phyloP scores from a whole-genome alignment of 2,888 invertebrate species.

The Xestobium rufovillosum region DNA sequence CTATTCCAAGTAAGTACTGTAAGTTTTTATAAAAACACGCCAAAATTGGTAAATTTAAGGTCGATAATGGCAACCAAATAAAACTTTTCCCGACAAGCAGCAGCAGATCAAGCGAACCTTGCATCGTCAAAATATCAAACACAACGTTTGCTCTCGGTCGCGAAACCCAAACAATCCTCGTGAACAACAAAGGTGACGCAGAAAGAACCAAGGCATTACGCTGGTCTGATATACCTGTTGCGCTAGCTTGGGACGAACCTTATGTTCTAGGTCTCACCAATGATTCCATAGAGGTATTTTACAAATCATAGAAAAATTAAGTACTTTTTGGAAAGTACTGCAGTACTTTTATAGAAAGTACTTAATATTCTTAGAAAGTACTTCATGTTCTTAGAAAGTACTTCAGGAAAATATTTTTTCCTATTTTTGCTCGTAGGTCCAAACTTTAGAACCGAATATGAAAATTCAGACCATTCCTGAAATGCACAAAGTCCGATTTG shows the following conservation, averaged over 20 bases:
- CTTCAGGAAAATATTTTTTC: slow-evolving; percentile 3
- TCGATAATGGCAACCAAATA: slow-evolving; percentile 55
- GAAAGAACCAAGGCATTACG: slow-evolving; percentile 65
- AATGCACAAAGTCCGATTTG: slow-evolving; percentile 63
- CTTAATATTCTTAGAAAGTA: too few species aligned
- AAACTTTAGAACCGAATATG: slow-evolving; percentile 72
- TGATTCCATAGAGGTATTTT: slow-evolving; percentile 61
- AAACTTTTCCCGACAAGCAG: slow-evolving; percentile 82
- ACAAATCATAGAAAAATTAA: too few species aligned
- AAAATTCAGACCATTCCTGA: slow-evolving; percentile 77
- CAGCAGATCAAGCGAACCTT: slow-evolving; percentile 71
- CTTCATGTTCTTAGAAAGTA: background rate
- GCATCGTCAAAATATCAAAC: slow-evolving; percentile 68
- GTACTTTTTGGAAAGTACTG: too few species aligned
- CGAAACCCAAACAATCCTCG: slow-evolving; percentile 80
- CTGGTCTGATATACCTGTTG: slow-evolving; percentile 72
- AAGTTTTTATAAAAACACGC: slow-evolving; percentile 21
- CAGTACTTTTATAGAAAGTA: too few species aligned
- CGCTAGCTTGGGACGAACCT: slow-evolving; percentile 85
- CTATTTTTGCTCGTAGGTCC: slow-evolving; percentile 44
- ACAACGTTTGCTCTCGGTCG: slow-evolving; percentile 74
- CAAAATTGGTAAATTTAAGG: slow-evolving; percentile 3
- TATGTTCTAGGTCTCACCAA: slow-evolving; percentile 80
- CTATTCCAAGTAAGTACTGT: slow-evolving; percentile 68
- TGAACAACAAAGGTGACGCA: slow-evolving; percentile 66